A percentile compares a stretch with the other conserved stretches of the same genome.
Evolutionary conservation across 1,140 invertebrate genomes (phyloP).

Genomic region (Pseudomyrmex pallidus): DNA sequence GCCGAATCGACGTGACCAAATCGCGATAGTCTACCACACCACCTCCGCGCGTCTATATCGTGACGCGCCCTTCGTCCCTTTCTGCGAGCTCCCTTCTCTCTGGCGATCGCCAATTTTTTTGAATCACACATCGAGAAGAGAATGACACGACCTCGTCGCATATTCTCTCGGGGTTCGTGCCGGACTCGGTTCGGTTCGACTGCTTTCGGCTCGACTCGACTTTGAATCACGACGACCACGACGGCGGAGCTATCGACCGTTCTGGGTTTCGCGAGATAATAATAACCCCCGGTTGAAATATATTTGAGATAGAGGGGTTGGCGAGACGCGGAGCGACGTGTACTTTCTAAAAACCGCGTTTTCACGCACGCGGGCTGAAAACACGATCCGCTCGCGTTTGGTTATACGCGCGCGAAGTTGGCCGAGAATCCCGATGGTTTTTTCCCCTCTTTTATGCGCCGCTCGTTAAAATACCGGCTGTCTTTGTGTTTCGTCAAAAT

Average conservation of each 20-base stretch:
- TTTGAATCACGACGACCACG: constrained; percentile 68
- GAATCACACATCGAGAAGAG: constrained; percentile 61
- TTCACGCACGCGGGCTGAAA: constrained; percentile 29
- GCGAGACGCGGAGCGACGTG: constrained; percentile 59
- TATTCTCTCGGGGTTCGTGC: constrained; percentile 15
- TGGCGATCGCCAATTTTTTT: constrained; percentile 55
- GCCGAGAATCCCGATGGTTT: constrained; percentile 1
- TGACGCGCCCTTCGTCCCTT: not conserved
- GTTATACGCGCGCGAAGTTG: constrained; percentile 8
- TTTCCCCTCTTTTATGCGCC: not conserved
- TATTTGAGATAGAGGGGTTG: constrained; percentile 49
- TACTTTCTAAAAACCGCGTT: constrained; percentile 58
- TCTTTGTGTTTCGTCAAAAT: constrained; percentile 2
- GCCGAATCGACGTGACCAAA: constrained; percentile 13
- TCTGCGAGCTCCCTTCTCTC: not conserved
- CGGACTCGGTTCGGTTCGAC: constrained; percentile 63
- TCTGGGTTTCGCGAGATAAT: constrained; percentile 73
- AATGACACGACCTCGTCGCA: constrained; percentile 61
- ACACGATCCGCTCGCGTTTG: constrained; percentile 7
- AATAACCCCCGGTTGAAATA: constrained; percentile 71
- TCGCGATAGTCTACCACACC: no score
- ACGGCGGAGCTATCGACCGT: constrained; percentile 72
- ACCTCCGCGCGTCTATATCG: not conserved
- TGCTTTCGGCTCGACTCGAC: constrained; percentile 69
- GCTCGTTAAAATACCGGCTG: constrained; percentile 39